Base-by-base conservation (phyloP, 2,888 invertebrate species). In the Metacarcinus magister region DNA sequence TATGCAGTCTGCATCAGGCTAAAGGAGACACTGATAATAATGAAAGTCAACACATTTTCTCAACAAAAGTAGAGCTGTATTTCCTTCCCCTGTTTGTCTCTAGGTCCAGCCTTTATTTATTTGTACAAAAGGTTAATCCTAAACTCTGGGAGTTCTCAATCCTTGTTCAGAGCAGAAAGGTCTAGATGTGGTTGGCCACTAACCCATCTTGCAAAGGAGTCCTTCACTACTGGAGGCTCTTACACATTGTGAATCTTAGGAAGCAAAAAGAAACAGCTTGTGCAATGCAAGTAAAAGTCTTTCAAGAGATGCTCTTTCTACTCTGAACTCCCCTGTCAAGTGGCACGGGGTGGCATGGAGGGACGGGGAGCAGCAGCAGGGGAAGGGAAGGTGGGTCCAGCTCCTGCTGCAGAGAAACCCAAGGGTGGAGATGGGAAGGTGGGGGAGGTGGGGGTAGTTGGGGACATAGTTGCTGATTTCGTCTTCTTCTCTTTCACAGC, bases 401-500 rank as follows among this genome's bases (percentile, higher is more conserved):
- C 19, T 44, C 90, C 46, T 43, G 95, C 60, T 54, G 93, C 93
- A 46, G 93, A 60, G 54, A 96, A 95, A 46, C 96, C 92, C 60
- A 94, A 19, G 43, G 96, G 89, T 16, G 93, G 60, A 23, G 96
- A 92, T 16, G 96, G 95, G 67, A 95, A 95, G 96, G 96, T 96
- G 19, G 95, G 95, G 28, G 96, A 95, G 39, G 96, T 96, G 19
- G 96, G 95, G 28, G 96, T 94, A 16, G 94, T 95, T 46, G 96
- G 96, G 82, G 96, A 96, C 89, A 94, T 92, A 19, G 95, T 92
- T 82, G 95, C 95, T 75, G 96, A 95, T 95, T 96, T 95, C 44
- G 93, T 94, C 93, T 96, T 96, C 96, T 96, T 96, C 46, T 96
- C 96, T 95, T 95, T 96, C 95, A 96, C 96, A 96, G 96, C 96